Evolutionary conservation across 2,113 vertebrate genomes (phyloP).

Genomic region (Lepus americanus): DNA sequence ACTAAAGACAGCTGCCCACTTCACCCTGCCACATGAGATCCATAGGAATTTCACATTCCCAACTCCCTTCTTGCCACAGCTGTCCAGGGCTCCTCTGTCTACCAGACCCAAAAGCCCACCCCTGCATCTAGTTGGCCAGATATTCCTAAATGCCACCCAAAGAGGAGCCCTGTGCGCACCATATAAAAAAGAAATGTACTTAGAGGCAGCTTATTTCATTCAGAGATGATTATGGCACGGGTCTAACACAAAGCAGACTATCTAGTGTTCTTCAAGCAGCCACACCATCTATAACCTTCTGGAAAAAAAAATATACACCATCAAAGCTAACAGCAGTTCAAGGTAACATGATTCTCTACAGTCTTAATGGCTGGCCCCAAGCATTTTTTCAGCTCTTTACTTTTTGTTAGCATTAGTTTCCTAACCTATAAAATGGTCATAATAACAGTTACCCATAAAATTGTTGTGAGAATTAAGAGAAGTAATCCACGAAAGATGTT

Average conservation of each 20-base stretch:
- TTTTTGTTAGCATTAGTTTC: background rate
- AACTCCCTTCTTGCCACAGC: background rate
- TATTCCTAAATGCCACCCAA: background rate
- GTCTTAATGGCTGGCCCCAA: background rate
- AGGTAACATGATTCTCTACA: background rate
- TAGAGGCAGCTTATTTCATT: background rate
- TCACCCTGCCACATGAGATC: background rate
- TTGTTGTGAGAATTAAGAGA: background rate
- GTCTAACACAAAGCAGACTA: background rate
- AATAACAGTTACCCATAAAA: background rate
- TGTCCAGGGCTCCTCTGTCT: background rate
- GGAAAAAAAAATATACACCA: background rate
- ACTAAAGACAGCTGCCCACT: constrained; percentile 23
- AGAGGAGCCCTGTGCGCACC: background rate
- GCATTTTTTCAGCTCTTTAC: background rate
- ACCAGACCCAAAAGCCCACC: background rate
- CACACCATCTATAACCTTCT: background rate
- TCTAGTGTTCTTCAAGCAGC: background rate
- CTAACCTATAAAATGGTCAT: background rate
- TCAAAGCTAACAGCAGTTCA: background rate
- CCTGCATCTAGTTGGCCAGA: background rate
- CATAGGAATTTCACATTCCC: background rate
- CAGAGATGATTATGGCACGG: background rate
- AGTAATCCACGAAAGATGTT: background rate
- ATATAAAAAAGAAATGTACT: background rate